Evolutionary conservation across 1,140 invertebrate genomes (phyloP).

Genomic region (Hylaeus anthracinus): DNA sequence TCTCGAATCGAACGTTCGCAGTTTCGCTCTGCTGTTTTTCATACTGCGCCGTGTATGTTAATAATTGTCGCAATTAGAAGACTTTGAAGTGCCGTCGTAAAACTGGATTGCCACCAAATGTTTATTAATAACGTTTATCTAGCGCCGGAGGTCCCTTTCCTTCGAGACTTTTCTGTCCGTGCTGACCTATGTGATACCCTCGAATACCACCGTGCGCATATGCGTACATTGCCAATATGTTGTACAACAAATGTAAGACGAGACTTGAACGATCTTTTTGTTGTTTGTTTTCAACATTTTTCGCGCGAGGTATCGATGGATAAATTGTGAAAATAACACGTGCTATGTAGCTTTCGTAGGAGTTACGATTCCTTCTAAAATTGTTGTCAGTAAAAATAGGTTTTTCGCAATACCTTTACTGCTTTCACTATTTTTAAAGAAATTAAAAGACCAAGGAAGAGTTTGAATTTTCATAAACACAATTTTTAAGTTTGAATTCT

Average conservation of each 20-base stretch:
- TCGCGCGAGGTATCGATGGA: too few relatives aligned
- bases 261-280: not conserved
- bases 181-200: conserved; percentile 64
- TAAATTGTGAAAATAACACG: too few relatives aligned
- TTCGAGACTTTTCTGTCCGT: conserved; percentile 46
- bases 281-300: not conserved
- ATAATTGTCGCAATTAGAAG: not conserved
- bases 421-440: too few relatives aligned
- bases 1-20: not conserved
- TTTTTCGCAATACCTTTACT: too few relatives aligned
- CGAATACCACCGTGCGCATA: conserved; percentile 35
- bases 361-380: too few relatives aligned
- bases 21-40: not conserved
- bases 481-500: too few relatives aligned
- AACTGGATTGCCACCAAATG: conserved; percentile 37
- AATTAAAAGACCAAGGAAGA: not conserved
- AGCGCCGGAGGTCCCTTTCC: conserved; percentile 45
- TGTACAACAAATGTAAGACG: not conserved
- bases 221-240: not conserved
- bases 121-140: conserved; percentile 66
- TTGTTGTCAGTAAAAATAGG: too few relatives aligned
- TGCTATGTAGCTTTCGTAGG: too few relatives aligned
- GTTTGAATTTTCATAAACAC: not conserved
- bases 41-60: not conserved
- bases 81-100: conserved; percentile 8